These are phyloP conservation scores for Cryptoleucopteryx plumbea DNA, from an alignment of 2,113 vertebrate species.

Conservation along the genomic window DNA sequence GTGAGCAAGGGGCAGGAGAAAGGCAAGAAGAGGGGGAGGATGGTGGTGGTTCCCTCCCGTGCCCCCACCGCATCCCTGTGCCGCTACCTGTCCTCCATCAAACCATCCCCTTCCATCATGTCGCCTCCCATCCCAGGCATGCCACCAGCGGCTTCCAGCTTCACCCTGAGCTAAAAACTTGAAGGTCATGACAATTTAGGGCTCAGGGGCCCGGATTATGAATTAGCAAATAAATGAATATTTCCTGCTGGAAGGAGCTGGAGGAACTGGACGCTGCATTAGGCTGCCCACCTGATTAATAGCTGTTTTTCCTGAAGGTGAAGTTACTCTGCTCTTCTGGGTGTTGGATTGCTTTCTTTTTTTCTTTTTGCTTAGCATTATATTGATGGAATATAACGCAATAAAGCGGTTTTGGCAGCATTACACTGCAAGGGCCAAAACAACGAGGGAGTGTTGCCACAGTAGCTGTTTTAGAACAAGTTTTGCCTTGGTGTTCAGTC, in stretches of 20 bases:
- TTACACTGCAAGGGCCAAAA: neutral
- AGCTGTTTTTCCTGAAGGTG: neutral
- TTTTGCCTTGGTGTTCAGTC: neutral
- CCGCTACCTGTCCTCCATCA: neutral
- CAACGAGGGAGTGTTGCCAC: accelerated
- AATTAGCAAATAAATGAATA: neutral
- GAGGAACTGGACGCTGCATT: neutral
- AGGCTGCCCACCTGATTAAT: neutral
- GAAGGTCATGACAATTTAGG: neutral
- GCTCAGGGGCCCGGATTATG: neutral
- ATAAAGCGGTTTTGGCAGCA: neutral
- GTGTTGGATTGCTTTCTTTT: neutral
- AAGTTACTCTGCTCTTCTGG: neutral
- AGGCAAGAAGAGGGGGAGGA: neutral
- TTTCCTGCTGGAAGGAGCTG: neutral
- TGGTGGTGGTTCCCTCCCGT: too few relatives aligned
- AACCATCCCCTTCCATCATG: neutral
- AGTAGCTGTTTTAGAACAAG: neutral
- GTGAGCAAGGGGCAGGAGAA: neutral
- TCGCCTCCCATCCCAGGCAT: accelerated
- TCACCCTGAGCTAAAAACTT: neutral
- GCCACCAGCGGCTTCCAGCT: neutral
- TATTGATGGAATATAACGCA: neutral
- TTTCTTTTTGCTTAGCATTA: neutral
- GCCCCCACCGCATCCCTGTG: accelerated